Evolutionary conservation across 2,797 vertebrate species (phyloP).

Genomic region (Anisognathus igniventris): DNA sequence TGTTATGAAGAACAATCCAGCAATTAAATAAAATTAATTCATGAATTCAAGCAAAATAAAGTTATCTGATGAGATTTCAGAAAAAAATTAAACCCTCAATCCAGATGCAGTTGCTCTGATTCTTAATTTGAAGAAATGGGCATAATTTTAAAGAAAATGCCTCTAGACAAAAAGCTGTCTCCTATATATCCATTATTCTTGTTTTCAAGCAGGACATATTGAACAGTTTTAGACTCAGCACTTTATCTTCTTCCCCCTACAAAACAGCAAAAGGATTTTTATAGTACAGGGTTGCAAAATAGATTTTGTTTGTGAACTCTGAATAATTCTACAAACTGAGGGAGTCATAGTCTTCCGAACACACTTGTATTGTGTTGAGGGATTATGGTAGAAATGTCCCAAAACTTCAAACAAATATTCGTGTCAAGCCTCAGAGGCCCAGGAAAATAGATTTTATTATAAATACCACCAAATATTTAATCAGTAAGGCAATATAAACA

Average conservation of each 20-base stretch:
- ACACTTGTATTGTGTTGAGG: not conserved
- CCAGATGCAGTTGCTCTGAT: not conserved
- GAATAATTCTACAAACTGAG: constrained; percentile 5
- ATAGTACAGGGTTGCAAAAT: not conserved
- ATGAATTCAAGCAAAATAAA: not conserved
- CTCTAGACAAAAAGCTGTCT: not conserved
- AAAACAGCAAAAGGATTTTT: not conserved
- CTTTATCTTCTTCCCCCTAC: not conserved
- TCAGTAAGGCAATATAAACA: constrained; percentile 50
- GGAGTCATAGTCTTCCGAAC: constrained; percentile 26
- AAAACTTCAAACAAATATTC: constrained; percentile 65
- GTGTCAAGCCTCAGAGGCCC: constrained; percentile 38
- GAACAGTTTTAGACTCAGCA: not conserved
- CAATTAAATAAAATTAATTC: not conserved
- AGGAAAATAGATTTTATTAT: constrained; percentile 55
- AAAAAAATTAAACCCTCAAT: not conserved
- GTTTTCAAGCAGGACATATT: not conserved
- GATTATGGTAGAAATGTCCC: constrained; percentile 54
- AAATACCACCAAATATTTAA: constrained; percentile 61
- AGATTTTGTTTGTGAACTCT: constrained; percentile 50
- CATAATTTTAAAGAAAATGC: not conserved
- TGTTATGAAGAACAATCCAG: not conserved
- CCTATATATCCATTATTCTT: not conserved
- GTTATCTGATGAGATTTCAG: not conserved
- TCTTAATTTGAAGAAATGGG: not conserved